Conservation (phyloP, 1,140 invertebrate genomes). For the Fopius arisanus region DNA sequence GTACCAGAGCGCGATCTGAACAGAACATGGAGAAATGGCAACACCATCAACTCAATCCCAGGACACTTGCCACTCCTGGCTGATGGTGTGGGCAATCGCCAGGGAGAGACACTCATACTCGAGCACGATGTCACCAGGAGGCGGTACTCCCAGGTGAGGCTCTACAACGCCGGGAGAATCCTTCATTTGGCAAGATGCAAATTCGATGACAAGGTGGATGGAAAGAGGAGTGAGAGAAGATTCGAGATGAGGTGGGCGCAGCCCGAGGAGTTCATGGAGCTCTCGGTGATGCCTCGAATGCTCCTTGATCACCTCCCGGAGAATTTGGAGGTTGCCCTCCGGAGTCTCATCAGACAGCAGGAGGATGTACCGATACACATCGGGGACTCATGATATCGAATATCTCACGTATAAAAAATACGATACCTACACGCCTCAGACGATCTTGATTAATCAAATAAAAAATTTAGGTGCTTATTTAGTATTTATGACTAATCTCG, state of each 20-base stretch:
- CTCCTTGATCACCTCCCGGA: constrained; percentile 78
- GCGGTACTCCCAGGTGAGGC: constrained; percentile 72
- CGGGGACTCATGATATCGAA: constrained; percentile 35
- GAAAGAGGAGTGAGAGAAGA: constrained; percentile 53
- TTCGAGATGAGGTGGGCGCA: constrained; percentile 80
- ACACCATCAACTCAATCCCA: constrained; percentile 67
- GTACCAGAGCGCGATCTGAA: constrained; percentile 76
- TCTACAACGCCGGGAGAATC: constrained; percentile 77
- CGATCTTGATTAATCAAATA: background rate
- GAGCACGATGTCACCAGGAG: constrained; percentile 73
- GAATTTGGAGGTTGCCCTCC: constrained; percentile 73
- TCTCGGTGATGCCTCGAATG: constrained; percentile 80
- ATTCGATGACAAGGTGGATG: constrained; percentile 42
- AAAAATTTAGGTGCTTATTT: background rate
- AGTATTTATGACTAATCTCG: constrained; percentile 16
- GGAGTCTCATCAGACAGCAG: constrained; percentile 66
- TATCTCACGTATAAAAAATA: no score
- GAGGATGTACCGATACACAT: constrained; percentile 52
- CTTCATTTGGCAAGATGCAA: constrained; percentile 76
- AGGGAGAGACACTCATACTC: constrained; percentile 69
- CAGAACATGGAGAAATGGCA: constrained; percentile 73
- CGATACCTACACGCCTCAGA: background rate
- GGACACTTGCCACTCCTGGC: constrained; percentile 63
- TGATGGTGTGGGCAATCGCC: constrained; percentile 46
- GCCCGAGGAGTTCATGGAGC: constrained; percentile 77